Evolutionary conservation across 2,797 vertebrate species (phyloP).

Genomic region (Avahi laniger): DNA sequence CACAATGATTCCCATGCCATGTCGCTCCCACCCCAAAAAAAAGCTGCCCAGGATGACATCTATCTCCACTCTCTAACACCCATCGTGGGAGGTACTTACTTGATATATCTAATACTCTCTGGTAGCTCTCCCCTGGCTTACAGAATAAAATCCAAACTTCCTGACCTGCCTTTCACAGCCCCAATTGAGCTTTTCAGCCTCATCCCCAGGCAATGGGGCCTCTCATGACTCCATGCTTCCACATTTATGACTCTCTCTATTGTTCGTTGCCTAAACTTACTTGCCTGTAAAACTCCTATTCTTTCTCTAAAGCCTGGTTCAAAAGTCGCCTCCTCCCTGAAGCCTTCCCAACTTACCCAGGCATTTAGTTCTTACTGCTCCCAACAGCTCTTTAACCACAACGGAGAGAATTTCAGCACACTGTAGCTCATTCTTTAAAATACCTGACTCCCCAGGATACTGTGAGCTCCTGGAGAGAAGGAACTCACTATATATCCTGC

Average conservation of each 20-base stretch:
- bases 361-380: background rate
- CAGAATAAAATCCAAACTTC: background rate
- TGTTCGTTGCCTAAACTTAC: background rate
- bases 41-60: background rate
- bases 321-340: slow-evolving; percentile 7
- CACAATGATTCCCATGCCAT: background rate
- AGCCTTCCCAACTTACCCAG: background rate
- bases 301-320: background rate
- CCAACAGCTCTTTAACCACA: background rate
- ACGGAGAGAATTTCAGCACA: background rate
- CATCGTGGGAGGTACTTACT: background rate
- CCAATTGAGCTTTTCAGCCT: background rate
- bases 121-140: background rate
- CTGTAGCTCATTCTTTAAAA: background rate
- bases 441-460: background rate
- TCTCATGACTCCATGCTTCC: background rate
- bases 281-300: slow-evolving; percentile 28
- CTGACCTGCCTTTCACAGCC: background rate
- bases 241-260: background rate
- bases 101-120: background rate
- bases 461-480: background rate
- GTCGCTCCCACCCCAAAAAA: too few species aligned
- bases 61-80: background rate
- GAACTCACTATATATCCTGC: background rate
- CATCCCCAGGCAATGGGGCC: background rate